phyloP scores from a whole-genome alignment of 37 sponge, comb jelly and placozoan species.

The Aplysina aerophoba region DNA sequence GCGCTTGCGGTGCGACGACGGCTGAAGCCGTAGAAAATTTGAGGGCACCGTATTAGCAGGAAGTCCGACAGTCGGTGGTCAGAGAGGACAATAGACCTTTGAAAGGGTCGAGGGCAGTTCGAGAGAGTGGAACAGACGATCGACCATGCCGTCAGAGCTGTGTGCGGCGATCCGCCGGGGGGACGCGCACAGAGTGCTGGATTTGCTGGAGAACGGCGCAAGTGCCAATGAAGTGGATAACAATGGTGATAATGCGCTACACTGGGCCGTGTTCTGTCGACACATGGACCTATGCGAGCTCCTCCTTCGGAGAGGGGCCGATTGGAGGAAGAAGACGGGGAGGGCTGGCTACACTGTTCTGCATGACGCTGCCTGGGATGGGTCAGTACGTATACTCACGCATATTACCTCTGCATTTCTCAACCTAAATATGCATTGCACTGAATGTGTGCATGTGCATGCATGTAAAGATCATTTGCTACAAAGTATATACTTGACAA shows the following conservation, averaged over 20 bases:
- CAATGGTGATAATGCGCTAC: conserved; percentile 29
- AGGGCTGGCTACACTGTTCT: conserved; percentile 30
- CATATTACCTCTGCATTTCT: too few relatives aligned
- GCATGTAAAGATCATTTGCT: too few relatives aligned
- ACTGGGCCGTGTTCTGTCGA: conserved; percentile 37
- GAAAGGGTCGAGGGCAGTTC: too few relatives aligned
- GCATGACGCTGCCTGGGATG: conserved; percentile 41
- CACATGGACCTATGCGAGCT: conserved; percentile 5
- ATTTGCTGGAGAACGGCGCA: not conserved
- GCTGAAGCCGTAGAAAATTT: too few relatives aligned
- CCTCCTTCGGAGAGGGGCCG: not conserved
- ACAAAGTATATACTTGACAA: too few relatives aligned
- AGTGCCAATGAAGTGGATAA: conserved; percentile 43
- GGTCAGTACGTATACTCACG: conserved; percentile 2
- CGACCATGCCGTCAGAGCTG: not conserved
- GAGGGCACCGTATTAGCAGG: too few relatives aligned
- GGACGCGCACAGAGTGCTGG: not conserved
- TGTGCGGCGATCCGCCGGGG: not conserved
- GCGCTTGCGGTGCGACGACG: too few relatives aligned
- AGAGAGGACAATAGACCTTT: too few relatives aligned
- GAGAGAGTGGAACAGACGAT: too few relatives aligned
- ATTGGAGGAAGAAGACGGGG: conserved; percentile 9
- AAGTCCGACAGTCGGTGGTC: too few relatives aligned
- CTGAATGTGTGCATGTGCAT: too few relatives aligned
- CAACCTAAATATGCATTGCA: too few relatives aligned